A percentile compares a stretch with the other conserved stretches of the same genome.
Conservation (phyloP, 2,113 vertebrate genomes). For the Takifugu bimaculatus region DNA sequence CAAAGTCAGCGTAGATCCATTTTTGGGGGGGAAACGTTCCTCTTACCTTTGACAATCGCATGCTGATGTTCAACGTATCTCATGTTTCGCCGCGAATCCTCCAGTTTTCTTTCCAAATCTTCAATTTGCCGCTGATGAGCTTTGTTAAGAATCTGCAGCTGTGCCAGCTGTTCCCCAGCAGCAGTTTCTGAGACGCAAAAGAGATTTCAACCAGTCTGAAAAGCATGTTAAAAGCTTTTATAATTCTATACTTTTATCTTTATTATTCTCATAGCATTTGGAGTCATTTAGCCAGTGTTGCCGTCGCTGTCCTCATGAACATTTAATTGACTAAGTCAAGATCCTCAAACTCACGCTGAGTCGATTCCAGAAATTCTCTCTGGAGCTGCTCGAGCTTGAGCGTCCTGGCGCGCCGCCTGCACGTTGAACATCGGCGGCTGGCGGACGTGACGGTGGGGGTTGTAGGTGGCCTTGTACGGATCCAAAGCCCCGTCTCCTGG, state of each 20-base stretch:
- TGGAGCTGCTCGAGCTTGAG: conserved; percentile 81
- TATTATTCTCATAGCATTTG: neutral
- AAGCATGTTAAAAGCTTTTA: neutral
- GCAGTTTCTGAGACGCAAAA: conserved; percentile 73
- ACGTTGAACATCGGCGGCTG: conserved; percentile 68
- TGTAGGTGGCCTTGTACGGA: conserved; percentile 79
- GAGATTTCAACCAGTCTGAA: conserved; percentile 1
- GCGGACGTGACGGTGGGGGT: conserved; percentile 77
- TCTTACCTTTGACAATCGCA: conserved; percentile 85
- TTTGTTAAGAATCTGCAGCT: conserved; percentile 88
- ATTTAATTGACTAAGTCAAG: neutral
- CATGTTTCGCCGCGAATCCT: conserved; percentile 84
- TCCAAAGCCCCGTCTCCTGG: neutral
- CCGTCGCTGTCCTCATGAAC: neutral
- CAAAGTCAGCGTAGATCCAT: accelerated
- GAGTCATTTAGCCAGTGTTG: neutral
- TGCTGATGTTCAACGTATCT: conserved; percentile 92
- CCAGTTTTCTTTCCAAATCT: conserved; percentile 84
- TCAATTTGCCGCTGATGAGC: conserved; percentile 87
- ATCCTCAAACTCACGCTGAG: conserved; percentile 77
- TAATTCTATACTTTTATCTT: neutral
- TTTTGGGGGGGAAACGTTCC: neutral
- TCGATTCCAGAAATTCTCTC: conserved; percentile 81
- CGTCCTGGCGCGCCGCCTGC: conserved; percentile 61
- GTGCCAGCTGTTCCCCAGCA: conserved; percentile 84